These are phyloP conservation scores for Pherbina coryleti DNA, from an alignment of 2,888 invertebrate species.

Conservation along the genomic window DNA sequence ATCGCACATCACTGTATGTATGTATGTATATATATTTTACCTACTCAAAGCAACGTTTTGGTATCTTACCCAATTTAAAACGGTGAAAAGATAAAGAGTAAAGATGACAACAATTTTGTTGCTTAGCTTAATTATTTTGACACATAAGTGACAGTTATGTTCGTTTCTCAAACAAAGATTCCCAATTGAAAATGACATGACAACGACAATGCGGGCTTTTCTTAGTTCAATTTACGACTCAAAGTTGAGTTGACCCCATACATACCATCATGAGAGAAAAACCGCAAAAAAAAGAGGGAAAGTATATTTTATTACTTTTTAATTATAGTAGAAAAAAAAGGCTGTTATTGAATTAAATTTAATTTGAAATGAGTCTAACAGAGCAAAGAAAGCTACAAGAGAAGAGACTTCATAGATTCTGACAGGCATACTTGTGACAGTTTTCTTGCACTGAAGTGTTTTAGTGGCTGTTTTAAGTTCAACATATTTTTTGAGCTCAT, in stretches of 20 bases:
- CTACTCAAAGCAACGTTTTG: too few relatives aligned
- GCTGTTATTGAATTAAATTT: slow-evolving; percentile 3
- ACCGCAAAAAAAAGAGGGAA: too few relatives aligned
- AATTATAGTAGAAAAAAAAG: background rate
- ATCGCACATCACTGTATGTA: too few relatives aligned
- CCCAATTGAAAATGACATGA: background rate
- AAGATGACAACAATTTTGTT: too few relatives aligned
- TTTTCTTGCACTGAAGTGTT: slow-evolving; percentile 38
- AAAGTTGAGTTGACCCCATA: background rate
- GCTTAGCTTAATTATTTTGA: background rate
- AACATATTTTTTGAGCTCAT: background rate
- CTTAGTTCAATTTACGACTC: background rate
- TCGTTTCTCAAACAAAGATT: background rate
- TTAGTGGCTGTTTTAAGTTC: background rate
- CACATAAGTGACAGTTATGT: slow-evolving; percentile 6
- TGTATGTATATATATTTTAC: too few relatives aligned
- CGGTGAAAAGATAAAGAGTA: too few relatives aligned
- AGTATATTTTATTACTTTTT: background rate
- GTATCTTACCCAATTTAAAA: too few relatives aligned
- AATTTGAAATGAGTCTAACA: background rate
- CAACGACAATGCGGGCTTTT: background rate
- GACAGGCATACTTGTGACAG: slow-evolving; percentile 1
- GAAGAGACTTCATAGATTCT: too few relatives aligned
- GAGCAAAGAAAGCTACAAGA: too few relatives aligned
- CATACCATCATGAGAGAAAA: too few relatives aligned